Base-by-base conservation (phyloP, 2,888 invertebrate genomes). In the Artemia sinica region DNA sequence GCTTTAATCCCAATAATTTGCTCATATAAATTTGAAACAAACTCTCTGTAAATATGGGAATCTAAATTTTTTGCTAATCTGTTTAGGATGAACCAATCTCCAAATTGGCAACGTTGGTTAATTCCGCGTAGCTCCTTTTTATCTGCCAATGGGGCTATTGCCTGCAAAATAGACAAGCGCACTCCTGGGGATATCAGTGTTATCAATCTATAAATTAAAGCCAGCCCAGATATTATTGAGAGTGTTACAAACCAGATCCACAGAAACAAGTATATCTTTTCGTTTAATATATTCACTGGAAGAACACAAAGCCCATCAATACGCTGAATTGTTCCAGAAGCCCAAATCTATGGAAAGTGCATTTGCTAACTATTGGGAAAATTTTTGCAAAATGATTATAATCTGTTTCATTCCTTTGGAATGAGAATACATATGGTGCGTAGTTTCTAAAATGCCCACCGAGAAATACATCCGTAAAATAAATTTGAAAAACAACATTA, bases 81-180 rank as follows among this genome's bases (percentile, higher is more conserved):
- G 51, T 58, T 18, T 49, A 73, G 68, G 10, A 73, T 69, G 50
- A 73, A 69, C 72, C 72, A 73, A 52, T 73, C 72, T 12, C 73
- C 72, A n/a, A 74, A 51, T 18, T 71, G 66, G 49, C 71, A 69
- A 8, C n/a, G 52, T 10, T 63, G 52, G 81, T 89, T 90, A 71
- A 88, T 82, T 51, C 73, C 72, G 66, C 72, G 71, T 7, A 75
- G 71, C 10, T 58, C 14, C n/a, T 58, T 8, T 9, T n/a, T n/a
- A 28, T 58, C 63, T 58, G 63, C n/a, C 63, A 58, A 58, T 28
- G 63, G 63, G 8, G 63, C 63, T 18, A 58, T n/a, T 28, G 63
- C 11, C 28, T 58, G n/a, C 28, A 58, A 58, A 48, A 74, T 66
- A 52, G 72, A 58, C 48, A 71, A 70, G 18, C 76, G 73, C 9